These are phyloP conservation scores for Rhineura floridana DNA, from an alignment of 2,113 vertebrate species.

Conservation along the genomic window DNA sequence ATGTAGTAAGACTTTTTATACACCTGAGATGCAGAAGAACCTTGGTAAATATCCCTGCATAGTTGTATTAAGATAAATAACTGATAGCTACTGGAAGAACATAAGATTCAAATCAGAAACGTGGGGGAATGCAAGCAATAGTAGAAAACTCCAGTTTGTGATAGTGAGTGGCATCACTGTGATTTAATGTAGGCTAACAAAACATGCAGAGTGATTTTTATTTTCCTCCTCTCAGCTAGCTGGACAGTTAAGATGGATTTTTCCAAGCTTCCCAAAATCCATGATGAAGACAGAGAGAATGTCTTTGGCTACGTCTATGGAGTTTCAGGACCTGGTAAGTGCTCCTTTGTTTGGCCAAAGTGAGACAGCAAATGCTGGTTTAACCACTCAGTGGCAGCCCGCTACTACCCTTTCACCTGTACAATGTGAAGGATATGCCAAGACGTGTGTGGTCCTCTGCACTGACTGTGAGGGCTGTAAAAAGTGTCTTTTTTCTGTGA, in stretches of 20 bases:
- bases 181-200: background rate
- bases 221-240: constrained; percentile 38
- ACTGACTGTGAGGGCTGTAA: background rate
- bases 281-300: constrained; percentile 90
- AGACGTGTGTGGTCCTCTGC: background rate
- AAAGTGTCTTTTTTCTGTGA: background rate
- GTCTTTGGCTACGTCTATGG: constrained; percentile 94
- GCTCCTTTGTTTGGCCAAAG: background rate
- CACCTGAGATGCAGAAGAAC: background rate
- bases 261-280: constrained; percentile 92
- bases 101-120: background rate
- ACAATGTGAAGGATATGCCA: background rate
- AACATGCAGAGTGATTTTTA: background rate
- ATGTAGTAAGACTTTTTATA: background rate
- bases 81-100: no score
- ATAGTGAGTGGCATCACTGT: background rate
- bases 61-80: background rate
- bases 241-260: constrained; percentile 88
- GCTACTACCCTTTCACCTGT: background rate
- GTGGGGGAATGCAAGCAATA: background rate
- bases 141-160: background rate
- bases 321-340: constrained; percentile 94
- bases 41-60: background rate
- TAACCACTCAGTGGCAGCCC: background rate
- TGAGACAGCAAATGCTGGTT: background rate